Percentiles rank a stretch among this genome's conserved stretches.
Evolutionary conservation across 2,888 invertebrate genomes (phyloP).

Genomic region (Orchestes rusci): DNA sequence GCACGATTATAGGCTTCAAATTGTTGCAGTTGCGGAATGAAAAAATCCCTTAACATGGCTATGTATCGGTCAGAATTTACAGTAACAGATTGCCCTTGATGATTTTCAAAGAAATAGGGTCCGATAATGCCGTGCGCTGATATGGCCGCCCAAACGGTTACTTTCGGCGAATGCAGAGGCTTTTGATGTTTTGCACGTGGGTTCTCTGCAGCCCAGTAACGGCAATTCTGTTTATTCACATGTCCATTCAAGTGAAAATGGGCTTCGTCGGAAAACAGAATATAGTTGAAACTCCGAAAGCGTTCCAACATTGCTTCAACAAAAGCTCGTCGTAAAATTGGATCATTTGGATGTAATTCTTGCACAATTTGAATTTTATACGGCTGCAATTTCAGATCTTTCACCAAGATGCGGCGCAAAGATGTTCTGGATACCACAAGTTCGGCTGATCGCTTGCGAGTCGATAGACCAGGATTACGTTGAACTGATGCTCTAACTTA

Average conservation of each 20-base stretch:
- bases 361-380: conserved; percentile 7
- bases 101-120: conserved; percentile 1
- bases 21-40: not conserved
- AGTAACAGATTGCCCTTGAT: not conserved
- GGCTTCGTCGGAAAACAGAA: no score
- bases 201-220: no score
- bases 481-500: conserved; percentile 2
- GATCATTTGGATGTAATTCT: conserved; percentile 1
- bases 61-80: no score
- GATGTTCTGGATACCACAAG: conserved; percentile 8
- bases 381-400: conserved; percentile 6
- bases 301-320: conserved; percentile 5
- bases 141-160: no score
- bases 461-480: conserved; percentile 10
- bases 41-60: not conserved
- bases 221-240: no score
- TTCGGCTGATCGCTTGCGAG: conserved; percentile 9
- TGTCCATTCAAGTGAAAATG: not conserved
- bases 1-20: not conserved
- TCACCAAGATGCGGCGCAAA: conserved; percentile 6
- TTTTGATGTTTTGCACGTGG: no score
- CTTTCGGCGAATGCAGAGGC: no score
- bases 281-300: conserved; percentile 5
- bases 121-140: no score
- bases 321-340: conserved; percentile 2